Evolutionary conservation across 2,797 vertebrate genomes (phyloP).

Genomic region (Selene dorsalis): DNA sequence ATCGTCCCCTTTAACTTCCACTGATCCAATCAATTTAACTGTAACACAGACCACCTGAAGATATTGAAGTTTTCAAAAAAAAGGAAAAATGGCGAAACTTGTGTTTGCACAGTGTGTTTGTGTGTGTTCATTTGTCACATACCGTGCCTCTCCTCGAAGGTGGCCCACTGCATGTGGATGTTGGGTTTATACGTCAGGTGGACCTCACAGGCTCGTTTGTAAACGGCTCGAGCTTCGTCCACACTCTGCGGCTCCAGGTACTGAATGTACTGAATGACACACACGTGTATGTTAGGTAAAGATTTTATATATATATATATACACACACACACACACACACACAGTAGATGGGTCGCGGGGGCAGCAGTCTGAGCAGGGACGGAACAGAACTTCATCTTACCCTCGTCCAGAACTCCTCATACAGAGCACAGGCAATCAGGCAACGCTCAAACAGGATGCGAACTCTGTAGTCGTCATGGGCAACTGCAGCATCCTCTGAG

Average conservation of each 20-base stretch:
- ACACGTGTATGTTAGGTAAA: not conserved
- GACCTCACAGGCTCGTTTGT: constrained; percentile 86
- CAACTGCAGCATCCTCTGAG: constrained; percentile 31
- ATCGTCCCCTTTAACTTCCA: not conserved
- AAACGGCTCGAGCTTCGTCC: constrained; percentile 82
- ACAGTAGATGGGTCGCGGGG: too few species aligned
- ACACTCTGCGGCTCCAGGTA: constrained; percentile 85
- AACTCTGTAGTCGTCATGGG: constrained; percentile 79
- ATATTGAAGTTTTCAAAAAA: not conserved
- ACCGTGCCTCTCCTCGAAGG: constrained; percentile 91
- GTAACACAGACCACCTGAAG: too few species aligned
- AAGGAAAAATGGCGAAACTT: not conserved
- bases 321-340: not conserved
- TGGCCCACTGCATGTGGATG: constrained; percentile 90
- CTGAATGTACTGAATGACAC: constrained; percentile 81
- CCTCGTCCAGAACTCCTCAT: constrained; percentile 91
- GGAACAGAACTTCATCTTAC: constrained; percentile 79
- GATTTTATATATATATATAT: not conserved
- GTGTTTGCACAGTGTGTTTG: not conserved
- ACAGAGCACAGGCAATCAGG: constrained; percentile 89
- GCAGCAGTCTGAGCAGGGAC: too few species aligned
- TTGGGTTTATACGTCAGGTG: constrained; percentile 86
- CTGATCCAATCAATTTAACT: not conserved
- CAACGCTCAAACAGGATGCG: constrained; percentile 90
- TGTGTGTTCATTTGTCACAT: constrained; percentile 8